Conservation (phyloP, 1,140 invertebrate genomes). For the Manduca sexta region DNA sequence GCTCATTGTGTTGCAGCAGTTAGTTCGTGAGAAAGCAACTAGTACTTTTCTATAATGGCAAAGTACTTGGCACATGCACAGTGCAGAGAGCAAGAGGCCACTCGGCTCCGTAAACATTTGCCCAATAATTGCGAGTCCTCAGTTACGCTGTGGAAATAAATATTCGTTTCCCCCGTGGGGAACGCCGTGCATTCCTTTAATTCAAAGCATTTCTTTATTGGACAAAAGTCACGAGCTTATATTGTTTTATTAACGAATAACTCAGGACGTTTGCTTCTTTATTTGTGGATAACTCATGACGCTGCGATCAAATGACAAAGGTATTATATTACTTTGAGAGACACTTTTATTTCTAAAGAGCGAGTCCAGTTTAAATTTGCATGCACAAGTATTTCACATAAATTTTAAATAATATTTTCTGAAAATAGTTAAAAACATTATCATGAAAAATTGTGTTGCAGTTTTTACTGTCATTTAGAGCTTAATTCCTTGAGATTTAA, state of each 20-base stretch:
- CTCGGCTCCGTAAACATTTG: conserved; percentile 59
- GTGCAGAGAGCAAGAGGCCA: conserved; percentile 35
- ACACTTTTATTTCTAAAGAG: too few species aligned
- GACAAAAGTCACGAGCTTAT: conserved; percentile 40
- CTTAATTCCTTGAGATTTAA: too few species aligned
- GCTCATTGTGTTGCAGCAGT: conserved; percentile 25
- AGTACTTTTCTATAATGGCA: conserved; percentile 48
- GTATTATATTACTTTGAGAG: too few species aligned
- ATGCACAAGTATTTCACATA: too few species aligned
- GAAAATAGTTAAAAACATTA: too few species aligned
- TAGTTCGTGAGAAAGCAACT: conserved; percentile 42
- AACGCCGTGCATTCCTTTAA: conserved; percentile 48
- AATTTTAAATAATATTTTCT: too few species aligned
- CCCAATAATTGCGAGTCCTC: conserved; percentile 65
- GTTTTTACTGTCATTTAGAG: too few species aligned
- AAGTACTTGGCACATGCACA: conserved; percentile 44
- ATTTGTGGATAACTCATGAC: too few species aligned
- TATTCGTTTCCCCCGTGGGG: conserved; percentile 43
- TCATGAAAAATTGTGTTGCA: too few species aligned
- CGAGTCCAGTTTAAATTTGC: too few species aligned
- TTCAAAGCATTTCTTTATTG: conserved; percentile 62
- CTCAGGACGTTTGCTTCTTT: conserved; percentile 5
- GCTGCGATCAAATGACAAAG: too few species aligned
- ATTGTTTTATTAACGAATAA: conserved; percentile 59
- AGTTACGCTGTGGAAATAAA: conserved; percentile 62